These are phyloP conservation scores for Scaptomyza hsui DNA, from an alignment of 1,140 invertebrate species.

Conservation along the genomic window DNA sequence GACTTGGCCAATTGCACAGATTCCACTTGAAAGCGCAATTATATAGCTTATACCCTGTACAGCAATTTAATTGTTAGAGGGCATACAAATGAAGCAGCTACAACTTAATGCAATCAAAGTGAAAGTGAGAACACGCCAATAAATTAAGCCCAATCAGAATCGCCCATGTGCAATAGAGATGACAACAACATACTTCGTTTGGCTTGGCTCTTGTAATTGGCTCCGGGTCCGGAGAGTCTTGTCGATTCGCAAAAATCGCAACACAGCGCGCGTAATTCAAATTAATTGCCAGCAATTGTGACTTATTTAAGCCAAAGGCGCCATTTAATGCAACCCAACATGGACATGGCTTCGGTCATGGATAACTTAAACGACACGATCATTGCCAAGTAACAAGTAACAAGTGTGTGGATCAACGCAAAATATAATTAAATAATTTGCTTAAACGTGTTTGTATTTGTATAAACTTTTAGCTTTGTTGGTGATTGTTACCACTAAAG, in stretches of 20 bases:
- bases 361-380: conserved; percentile 44
- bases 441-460: background rate
- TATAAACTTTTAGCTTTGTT: background rate
- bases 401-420: background rate
- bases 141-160: conserved; percentile 70
- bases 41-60: background rate
- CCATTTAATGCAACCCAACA: conserved; percentile 57
- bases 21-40: background rate
- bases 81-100: conserved; percentile 24
- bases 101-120: conserved; percentile 68
- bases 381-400: conserved; percentile 3
- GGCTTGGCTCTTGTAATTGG: conserved; percentile 66
- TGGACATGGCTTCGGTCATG: conserved; percentile 10
- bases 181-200: conserved; percentile 45
- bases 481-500: too few species aligned
- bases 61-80: background rate
- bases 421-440: conserved; percentile 2
- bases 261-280: conserved; percentile 69
- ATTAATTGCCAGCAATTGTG: conserved; percentile 80
- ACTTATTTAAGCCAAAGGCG: conserved; percentile 68
- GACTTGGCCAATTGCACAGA: background rate
- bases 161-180: conserved; percentile 47
- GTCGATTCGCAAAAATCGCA: conserved; percentile 69
- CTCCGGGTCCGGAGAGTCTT: conserved; percentile 40
- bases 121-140: conserved; percentile 77